Evolutionary conservation across 2,113 vertebrate species (phyloP).

Genomic region (Elanus axillaris): DNA sequence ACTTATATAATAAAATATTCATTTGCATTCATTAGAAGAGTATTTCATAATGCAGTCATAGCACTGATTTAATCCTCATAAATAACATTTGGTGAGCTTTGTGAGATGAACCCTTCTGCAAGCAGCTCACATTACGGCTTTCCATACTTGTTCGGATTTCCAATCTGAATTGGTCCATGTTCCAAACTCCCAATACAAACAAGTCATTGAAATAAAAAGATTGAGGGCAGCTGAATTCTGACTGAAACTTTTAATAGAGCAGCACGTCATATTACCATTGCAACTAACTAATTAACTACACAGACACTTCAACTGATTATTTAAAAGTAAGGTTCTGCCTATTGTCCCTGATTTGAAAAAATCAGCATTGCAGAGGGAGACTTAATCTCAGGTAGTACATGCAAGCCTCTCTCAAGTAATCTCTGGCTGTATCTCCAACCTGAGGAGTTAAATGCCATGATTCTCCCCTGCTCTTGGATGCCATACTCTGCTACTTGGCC

Average conservation of each 20-base stretch:
- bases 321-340: not conserved
- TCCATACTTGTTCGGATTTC: not conserved
- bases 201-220: not conserved
- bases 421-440: not conserved
- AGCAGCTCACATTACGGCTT: not conserved
- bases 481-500: not conserved
- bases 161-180: rapidly evolving
- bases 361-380: not conserved
- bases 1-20: not conserved
- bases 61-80: not conserved
- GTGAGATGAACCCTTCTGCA: not conserved
- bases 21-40: not conserved
- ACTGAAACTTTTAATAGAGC: not conserved
- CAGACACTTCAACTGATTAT: not conserved
- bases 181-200: not conserved
- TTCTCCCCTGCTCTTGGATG: not conserved
- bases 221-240: not conserved
- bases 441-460: not conserved
- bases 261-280: not conserved
- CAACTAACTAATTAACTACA: not conserved
- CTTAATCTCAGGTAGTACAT: not conserved
- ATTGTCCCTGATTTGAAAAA: not conserved
- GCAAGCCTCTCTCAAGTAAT: not conserved
- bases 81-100: not conserved
- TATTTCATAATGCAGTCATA: not conserved